A percentile compares a stretch with the other conserved stretches of the same genome.
Evolutionary conservation across 2,113 vertebrate species (phyloP).

Genomic region (Equus przewalskii): DNA sequence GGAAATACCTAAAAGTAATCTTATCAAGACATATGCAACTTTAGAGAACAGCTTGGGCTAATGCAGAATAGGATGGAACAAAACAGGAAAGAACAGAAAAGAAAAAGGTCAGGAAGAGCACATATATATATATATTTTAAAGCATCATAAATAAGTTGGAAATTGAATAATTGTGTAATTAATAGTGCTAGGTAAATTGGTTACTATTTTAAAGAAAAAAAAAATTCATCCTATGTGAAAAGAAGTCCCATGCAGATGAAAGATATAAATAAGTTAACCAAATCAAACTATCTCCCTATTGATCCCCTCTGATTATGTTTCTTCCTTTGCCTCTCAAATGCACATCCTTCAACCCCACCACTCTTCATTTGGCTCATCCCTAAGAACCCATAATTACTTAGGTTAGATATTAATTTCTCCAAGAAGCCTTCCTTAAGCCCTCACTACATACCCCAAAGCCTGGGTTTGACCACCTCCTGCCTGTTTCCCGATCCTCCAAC

Average conservation of each 20-base stretch:
- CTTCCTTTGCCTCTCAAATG: neutral
- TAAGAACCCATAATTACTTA: neutral
- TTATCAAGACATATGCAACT: neutral
- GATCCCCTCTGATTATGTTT: neutral
- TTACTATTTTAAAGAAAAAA: neutral
- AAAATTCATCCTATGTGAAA: neutral
- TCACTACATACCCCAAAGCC: neutral
- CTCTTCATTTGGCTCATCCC: neutral
- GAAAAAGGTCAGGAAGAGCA: neutral
- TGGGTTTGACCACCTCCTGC: neutral
- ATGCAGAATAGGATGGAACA: rapidly evolving
- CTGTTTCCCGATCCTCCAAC: neutral
- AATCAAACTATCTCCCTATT: neutral
- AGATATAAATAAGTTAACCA: neutral
- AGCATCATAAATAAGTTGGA: neutral
- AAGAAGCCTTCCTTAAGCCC: neutral
- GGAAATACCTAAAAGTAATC: neutral
- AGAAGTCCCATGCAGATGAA: neutral
- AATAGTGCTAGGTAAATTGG: neutral
- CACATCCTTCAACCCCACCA: neutral
- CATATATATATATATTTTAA: neutral
- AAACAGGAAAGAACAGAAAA: neutral
- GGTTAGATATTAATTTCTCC: neutral
- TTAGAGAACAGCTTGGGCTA: neutral
- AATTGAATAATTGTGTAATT: neutral